A percentile compares a stretch with the other conserved stretches of the same genome.
Evolutionary conservation across 2,888 invertebrate genomes (phyloP).

Genomic region (Nymphalis c-album): DNA sequence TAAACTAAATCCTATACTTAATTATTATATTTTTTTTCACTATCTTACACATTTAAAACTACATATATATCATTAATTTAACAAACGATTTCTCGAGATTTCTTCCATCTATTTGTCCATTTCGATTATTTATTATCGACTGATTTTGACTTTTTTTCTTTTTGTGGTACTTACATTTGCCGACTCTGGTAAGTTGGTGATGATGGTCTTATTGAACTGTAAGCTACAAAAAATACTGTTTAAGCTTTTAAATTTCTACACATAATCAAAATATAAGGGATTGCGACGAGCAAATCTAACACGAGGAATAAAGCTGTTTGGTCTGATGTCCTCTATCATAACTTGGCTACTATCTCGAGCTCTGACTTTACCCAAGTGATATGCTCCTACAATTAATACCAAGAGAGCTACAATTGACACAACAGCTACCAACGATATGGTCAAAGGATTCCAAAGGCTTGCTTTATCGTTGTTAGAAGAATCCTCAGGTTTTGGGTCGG

Average conservation of each 20-base stretch:
- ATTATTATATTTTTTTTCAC: too few species aligned
- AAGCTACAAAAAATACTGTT: too few species aligned
- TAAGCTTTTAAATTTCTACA: background rate
- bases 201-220: too few species aligned
- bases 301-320: constrained; percentile 41
- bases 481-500: background rate
- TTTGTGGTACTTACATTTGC: too few species aligned
- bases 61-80: too few species aligned
- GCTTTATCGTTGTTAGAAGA: constrained; percentile 43
- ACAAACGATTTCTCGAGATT: too few species aligned
- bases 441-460: constrained; percentile 44
- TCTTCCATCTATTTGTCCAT: too few species aligned
- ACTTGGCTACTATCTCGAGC: constrained; percentile 21
- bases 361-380: constrained; percentile 45
- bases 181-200: too few species aligned
- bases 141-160: too few species aligned
- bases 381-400: constrained; percentile 43
- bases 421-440: constrained; percentile 45
- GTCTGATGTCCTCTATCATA: constrained; percentile 39
- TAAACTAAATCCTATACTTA: too few species aligned
- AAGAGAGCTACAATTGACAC: constrained; percentile 39
- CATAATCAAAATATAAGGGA: background rate
- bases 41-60: too few species aligned
- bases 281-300: constrained; percentile 17
- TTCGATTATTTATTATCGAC: too few species aligned